Conservation (phyloP, 2,113 vertebrate species). For the Nannobrachium achirus region DNA sequence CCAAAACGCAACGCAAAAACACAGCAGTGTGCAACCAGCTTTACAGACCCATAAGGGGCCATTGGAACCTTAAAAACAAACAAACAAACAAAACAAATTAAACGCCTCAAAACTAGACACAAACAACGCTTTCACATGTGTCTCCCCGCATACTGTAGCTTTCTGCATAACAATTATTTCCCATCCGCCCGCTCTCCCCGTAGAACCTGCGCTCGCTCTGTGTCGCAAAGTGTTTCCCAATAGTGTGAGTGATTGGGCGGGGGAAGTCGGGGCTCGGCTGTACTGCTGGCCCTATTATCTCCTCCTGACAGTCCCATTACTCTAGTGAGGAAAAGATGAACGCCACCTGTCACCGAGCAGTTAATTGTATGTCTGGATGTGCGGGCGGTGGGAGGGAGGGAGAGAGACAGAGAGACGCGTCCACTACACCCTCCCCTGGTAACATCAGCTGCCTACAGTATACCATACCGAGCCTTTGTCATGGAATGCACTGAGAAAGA, state of each 20-base stretch:
- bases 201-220: not conserved
- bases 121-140: too few species aligned
- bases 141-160: too few species aligned
- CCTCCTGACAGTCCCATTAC: constrained; percentile 94
- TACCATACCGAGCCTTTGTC: not conserved
- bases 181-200: not conserved
- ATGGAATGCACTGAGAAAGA: not conserved
- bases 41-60: too few species aligned
- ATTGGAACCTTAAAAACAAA: too few species aligned
- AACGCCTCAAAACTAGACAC: too few species aligned
- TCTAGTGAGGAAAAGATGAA: constrained; percentile 94
- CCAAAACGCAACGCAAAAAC: too few species aligned
- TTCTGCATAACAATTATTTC: too few species aligned
- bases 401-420: constrained; percentile 1
- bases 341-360: constrained; percentile 91
- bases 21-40: too few species aligned
- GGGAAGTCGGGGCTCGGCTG: constrained; percentile 35
- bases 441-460: not conserved
- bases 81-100: too few species aligned
- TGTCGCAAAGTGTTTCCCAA: constrained; percentile 43
- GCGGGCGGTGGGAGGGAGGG: constrained; percentile 40
- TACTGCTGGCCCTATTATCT: constrained; percentile 74
- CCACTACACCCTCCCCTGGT: too few species aligned
- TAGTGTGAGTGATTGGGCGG: constrained; percentile 58
- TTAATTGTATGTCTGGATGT: constrained; percentile 93